Conservation (phyloP, 2,797 vertebrate genomes). For the Alauda arvensis region DNA sequence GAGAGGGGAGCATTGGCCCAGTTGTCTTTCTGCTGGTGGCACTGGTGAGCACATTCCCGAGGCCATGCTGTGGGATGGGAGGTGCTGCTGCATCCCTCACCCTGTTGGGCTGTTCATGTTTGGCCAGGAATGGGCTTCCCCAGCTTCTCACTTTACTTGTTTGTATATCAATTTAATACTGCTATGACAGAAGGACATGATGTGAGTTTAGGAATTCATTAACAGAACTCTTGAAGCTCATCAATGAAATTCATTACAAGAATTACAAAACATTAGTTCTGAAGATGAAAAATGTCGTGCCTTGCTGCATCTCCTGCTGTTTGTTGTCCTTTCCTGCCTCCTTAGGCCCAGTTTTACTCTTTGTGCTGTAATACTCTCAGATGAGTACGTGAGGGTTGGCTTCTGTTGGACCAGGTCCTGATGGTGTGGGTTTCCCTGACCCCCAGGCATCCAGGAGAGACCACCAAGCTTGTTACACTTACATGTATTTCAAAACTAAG, state of each 20-base stretch:
- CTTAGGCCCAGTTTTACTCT: neutral
- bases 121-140: neutral
- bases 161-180: neutral
- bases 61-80: accelerated
- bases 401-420: neutral
- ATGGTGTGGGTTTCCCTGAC: neutral
- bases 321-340: neutral
- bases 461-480: neutral
- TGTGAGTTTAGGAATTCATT: neutral
- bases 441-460: neutral
- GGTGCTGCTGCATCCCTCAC: neutral
- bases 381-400: accelerated
- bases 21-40: neutral
- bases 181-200: neutral
- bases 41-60: neutral
- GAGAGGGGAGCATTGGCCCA: neutral
- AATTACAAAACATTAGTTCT: slow-evolving; percentile 6
- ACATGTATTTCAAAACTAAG: neutral
- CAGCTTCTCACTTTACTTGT: neutral
- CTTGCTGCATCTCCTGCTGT: neutral
- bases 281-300: neutral
- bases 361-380: neutral
- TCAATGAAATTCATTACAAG: neutral
- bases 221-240: neutral
- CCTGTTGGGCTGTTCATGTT: accelerated